Percentiles rank a stretch among this genome's conserved stretches.
These are phyloP conservation scores for Mesorhabditis sp. DNA, from an alignment of 2,888 invertebrate species.

Conservation along the genomic window DNA sequence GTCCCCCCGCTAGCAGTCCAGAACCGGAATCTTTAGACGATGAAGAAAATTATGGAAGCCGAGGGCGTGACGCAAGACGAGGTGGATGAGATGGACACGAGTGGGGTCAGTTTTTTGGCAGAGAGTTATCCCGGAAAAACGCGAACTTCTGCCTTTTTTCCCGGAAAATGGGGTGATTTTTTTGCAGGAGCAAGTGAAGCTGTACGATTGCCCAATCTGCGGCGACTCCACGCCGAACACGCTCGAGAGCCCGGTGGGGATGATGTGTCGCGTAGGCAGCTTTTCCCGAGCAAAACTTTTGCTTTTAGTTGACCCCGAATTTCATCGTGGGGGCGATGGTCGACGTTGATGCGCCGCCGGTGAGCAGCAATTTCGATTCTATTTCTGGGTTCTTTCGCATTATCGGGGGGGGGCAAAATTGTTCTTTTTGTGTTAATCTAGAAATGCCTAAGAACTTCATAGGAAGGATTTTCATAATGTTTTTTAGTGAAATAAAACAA, in stretches of 20 bases:
- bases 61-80: conserved; percentile 41
- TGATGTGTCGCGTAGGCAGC: conserved; percentile 22
- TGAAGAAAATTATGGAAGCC: conserved; percentile 39
- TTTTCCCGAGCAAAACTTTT: neutral
- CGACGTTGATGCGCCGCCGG: neutral
- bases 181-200: neutral
- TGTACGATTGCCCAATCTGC: conserved; percentile 51
- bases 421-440: too few relatives aligned
- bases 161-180: neutral
- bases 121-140: neutral
- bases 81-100: conserved; percentile 36
- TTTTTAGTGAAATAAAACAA: too few relatives aligned
- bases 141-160: neutral
- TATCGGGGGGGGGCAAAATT: neutral
- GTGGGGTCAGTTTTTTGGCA: conserved; percentile 11
- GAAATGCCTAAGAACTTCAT: too few relatives aligned
- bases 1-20: too few relatives aligned
- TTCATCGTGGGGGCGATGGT: neutral
- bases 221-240: conserved; percentile 33
- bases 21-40: conserved; percentile 14
- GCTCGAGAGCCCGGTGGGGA: conserved; percentile 33
- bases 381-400: neutral
- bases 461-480: too few relatives aligned
- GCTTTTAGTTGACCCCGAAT: neutral
- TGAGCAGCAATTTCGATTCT: neutral